Base-by-base conservation (phyloP, 2,888 invertebrate genomes). In the Minunthozetes semirufus region DNA sequence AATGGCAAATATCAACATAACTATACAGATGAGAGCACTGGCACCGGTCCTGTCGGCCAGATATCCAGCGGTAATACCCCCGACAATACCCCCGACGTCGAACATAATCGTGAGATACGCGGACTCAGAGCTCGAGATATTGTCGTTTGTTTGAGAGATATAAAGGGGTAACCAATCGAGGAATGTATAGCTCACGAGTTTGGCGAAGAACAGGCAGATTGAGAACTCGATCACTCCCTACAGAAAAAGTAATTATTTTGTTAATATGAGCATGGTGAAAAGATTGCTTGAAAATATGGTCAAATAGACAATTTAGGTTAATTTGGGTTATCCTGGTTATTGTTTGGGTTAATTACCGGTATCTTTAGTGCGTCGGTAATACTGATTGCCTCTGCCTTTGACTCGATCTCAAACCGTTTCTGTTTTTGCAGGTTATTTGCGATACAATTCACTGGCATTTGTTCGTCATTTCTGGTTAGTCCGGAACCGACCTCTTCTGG, bases 181-280 rank as follows among this genome's bases (percentile, higher is more conserved):
- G 85, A 97, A 97, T 76, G 96, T 96, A 82, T 97, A 97, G 82
- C 93, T 93, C 81, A 97, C 96, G 63, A 97, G 87, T 84, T 97
- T 97, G 15, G 95, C 92, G 84, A 97, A 97, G 85, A 97, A 97
- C 59, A 97, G 86, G 56, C 93, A 93, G 56, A 95, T 83, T 0
- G 95, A 92, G 84, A 91, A 97, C 85, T 96, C 95, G 2, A 94
- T 79, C 1, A 97, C 96, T 33, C 96, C 96, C 86, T 87, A 81
- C 8, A 29, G 25, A 77, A 78, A 79, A 13, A 19, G 29, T 61
- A 11, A 19, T 25, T 61, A n/a, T 61, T 19, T 13, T 53, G 8
- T 53, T 8, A n/a, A 13, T 15, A 53, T 13, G 17, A 53, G 17
- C 17, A 5, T 22, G 25, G 3, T n/a, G 5, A 29, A 63, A 61